phyloP scores from a whole-genome alignment of 1,140 invertebrate genomes.

The Epicauta chinensis region DNA sequence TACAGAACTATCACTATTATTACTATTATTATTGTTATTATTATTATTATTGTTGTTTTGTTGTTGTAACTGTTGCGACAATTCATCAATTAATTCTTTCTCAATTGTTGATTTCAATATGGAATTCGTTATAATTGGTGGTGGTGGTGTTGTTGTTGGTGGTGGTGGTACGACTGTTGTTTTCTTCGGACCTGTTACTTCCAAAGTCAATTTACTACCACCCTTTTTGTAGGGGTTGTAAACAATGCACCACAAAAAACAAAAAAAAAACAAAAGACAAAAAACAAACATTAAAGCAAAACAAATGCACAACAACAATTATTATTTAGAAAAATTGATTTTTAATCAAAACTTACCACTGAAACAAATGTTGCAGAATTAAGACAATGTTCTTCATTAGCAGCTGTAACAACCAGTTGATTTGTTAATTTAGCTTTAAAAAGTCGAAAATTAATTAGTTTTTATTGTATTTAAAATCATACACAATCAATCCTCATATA shows the following conservation, averaged over 20 bases:
- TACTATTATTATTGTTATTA: conserved; percentile 33
- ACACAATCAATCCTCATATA: no score
- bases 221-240: conserved; percentile 48
- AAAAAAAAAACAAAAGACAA: conserved; percentile 17
- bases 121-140: conserved; percentile 21
- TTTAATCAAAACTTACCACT: conserved; percentile 53
- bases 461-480: no score
- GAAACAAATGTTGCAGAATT: conserved; percentile 66
- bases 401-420: conserved; percentile 49
- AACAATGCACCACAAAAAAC: conserved; percentile 13
- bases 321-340: neutral
- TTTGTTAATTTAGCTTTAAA: conserved; percentile 48
- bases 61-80: neutral
- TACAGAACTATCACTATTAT: conserved; percentile 45
- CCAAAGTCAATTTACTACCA: conserved; percentile 67
- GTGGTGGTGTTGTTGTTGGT: neutral
- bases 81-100: no score
- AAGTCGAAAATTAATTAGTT: conserved; percentile 26
- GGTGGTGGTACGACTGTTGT: conserved; percentile 1
- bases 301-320: conserved; percentile 7
- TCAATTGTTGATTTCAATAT: conserved; percentile 5
- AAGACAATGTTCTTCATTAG: conserved; percentile 42
- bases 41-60: conserved; percentile 18
- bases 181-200: conserved; percentile 45
- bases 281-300: neutral